A percentile compares a stretch with the other conserved stretches of the same genome.
Evolutionary conservation across 2,113 vertebrate genomes (phyloP).

Genomic region (Thomomys bottae): DNA sequence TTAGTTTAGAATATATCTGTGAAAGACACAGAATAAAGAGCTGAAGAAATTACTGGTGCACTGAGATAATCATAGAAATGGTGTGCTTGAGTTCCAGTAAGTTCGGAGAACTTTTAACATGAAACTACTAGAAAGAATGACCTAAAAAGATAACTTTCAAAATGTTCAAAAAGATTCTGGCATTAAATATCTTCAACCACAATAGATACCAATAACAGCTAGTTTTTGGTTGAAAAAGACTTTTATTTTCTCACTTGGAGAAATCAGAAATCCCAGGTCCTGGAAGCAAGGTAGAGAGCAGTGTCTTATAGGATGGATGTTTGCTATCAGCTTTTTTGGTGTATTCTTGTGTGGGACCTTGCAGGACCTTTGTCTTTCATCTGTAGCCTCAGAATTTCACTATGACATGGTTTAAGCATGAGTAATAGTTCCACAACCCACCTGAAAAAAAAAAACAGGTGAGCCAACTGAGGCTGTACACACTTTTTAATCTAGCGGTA

Average conservation of each 20-base stretch:
- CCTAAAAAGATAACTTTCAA: background rate
- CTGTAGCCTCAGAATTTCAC: background rate
- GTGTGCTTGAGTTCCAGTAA: background rate
- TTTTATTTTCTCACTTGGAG: background rate
- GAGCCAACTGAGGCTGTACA: background rate
- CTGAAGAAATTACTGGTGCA: background rate
- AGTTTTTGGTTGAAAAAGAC: background rate
- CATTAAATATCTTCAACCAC: background rate
- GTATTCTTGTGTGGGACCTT: background rate
- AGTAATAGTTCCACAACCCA: background rate
- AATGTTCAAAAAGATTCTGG: background rate
- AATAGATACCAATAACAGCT: background rate
- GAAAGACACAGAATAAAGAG: background rate
- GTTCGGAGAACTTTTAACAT: background rate
- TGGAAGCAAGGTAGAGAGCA: background rate
- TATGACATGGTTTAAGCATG: background rate
- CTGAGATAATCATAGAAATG: background rate
- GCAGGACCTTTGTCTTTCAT: background rate
- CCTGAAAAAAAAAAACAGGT: background rate
- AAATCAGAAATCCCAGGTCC: background rate
- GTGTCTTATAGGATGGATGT: background rate
- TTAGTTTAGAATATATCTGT: background rate
- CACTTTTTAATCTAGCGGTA: background rate
- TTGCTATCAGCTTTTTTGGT: background rate
- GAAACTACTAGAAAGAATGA: background rate